These are phyloP conservation scores for Dendrolimus pini DNA, from an alignment of 2,888 invertebrate genomes.

Conservation along the genomic window DNA sequence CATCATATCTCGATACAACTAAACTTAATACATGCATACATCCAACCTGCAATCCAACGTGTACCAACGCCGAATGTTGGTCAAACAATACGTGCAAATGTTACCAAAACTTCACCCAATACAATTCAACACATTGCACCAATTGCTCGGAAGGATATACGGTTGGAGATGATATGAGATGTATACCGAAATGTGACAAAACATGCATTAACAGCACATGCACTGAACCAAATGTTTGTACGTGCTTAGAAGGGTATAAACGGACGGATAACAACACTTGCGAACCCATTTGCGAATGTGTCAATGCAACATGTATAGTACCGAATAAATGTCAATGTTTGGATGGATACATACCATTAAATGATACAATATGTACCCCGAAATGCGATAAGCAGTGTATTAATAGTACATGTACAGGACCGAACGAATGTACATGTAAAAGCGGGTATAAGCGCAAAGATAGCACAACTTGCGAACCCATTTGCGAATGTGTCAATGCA, in stretches of 20 bases:
- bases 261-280: constrained; percentile 23
- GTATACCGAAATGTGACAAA: constrained; percentile 22
- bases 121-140: constrained; percentile 45
- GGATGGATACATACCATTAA: constrained; percentile 35
- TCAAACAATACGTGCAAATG: constrained; percentile 50
- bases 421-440: constrained; percentile 35
- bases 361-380: constrained; percentile 22
- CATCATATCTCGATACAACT: constrained; percentile 35
- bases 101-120: constrained; percentile 6
- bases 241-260: constrained; percentile 33
- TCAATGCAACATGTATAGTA: constrained; percentile 53
- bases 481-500: constrained; percentile 66
- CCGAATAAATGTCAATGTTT: constrained; percentile 51
- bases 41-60: constrained; percentile 40
- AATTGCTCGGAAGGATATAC: constrained; percentile 32
- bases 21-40: constrained; percentile 43
- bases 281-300: constrained; percentile 53
- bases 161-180: constrained; percentile 24
- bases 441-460: constrained; percentile 28
- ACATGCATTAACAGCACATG: constrained; percentile 32
- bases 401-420: constrained; percentile 32
- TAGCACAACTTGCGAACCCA: constrained; percentile 26
- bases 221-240: constrained; percentile 32
- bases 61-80: constrained; percentile 46
- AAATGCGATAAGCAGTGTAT: constrained; percentile 20